phyloP scores from a whole-genome alignment of 1,140 invertebrate genomes.

The Aphidius gifuensis region DNA sequence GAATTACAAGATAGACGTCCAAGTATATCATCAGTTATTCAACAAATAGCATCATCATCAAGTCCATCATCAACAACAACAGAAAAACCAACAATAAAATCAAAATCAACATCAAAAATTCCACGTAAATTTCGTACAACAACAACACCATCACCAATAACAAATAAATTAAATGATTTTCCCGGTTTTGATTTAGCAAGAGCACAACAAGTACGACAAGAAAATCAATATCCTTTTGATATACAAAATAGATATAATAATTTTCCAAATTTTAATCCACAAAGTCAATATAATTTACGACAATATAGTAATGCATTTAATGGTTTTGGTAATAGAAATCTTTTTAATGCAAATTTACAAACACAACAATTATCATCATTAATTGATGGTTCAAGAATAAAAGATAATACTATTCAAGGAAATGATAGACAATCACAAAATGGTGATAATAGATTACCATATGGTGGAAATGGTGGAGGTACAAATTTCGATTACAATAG shows the following conservation, averaged over 20 bases:
- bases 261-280: too few relatives aligned
- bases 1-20: neutral
- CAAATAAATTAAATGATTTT: neutral
- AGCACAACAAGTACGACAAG: neutral
- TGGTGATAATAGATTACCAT: neutral
- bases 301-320: constrained; percentile 10
- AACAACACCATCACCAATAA: neutral
- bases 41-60: constrained; percentile 2
- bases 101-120: constrained; percentile 8
- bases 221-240: constrained; percentile 22
- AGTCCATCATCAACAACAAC: constrained; percentile 10
- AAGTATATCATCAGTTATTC: constrained; percentile 8
- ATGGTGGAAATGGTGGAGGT: neutral
- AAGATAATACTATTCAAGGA: constrained; percentile 9
- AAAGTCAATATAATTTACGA: neutral
- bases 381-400: neutral
- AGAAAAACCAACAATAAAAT: neutral
- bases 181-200: neutral
- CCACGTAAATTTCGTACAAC: neutral
- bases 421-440: neutral
- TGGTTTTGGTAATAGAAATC: constrained; percentile 10
- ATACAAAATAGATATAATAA: constrained; percentile 15
- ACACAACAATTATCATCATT: constrained; percentile 2
- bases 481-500: constrained; percentile 2
- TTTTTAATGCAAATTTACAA: constrained; percentile 9